Percentiles rank a stretch among this genome's conserved stretches.
These are phyloP conservation scores for Tyto alba DNA, from an alignment of 2,113 vertebrate species.

Conservation along the genomic window DNA sequence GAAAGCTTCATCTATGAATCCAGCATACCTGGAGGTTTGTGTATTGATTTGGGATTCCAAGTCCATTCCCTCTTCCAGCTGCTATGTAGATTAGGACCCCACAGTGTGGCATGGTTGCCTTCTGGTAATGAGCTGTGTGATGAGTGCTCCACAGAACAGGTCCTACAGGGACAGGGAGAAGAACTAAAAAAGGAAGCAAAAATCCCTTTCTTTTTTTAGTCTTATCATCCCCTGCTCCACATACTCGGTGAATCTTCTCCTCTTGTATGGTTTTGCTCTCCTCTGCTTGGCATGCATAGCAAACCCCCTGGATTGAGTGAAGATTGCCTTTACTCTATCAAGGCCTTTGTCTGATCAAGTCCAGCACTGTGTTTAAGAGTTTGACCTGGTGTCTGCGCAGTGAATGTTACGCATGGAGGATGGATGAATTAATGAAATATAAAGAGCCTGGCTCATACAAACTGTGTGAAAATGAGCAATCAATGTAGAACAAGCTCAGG, in stretches of 20 bases:
- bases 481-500: not conserved
- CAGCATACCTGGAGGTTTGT: not conserved
- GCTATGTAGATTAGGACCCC: too few species aligned
- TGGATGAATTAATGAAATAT: not conserved
- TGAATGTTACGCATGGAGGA: rapidly evolving
- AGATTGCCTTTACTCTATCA: not conserved
- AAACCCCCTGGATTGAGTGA: not conserved
- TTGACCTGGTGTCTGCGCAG: not conserved
- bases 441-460: not conserved
- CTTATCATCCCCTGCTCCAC: not conserved
- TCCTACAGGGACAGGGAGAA: not conserved
- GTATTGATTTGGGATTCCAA: not conserved
- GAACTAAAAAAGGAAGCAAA: not conserved
- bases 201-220: not conserved
- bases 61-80: not conserved
- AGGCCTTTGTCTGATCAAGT: not conserved
- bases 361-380: not conserved
- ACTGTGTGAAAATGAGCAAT: not conserved
- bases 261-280: rapidly evolving
- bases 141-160: too few species aligned
- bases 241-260: not conserved
- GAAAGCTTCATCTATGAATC: not conserved
- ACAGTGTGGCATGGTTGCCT: rapidly evolving
- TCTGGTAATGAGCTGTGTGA: not conserved
- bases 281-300: not conserved